Base-by-base conservation (phyloP, 2,888 invertebrate species). In the Heliconius charithonia region DNA sequence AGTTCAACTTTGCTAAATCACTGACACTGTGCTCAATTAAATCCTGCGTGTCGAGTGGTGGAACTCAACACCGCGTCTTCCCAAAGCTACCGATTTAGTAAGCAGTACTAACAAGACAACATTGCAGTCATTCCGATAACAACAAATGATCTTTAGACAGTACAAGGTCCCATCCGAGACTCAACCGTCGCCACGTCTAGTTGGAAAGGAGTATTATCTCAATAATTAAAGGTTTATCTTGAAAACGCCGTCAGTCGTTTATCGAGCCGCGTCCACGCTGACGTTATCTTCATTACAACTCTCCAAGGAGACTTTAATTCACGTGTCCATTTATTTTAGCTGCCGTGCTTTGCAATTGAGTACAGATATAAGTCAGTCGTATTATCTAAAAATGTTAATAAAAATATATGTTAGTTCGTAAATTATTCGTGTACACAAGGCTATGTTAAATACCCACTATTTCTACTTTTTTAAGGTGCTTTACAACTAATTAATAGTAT, bases 201-300 rank as follows among this genome's bases (percentile, higher is more conserved):
- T 67, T 73, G 59, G 66, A 78, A 78, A 78, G 72, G 73, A 83
- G 73, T 83, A 88, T 89, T 92, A 93, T 93, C 93, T 89, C 82
- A 87, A 91, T 92, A 93, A 93, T 94, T 93, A 93, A 93, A 90
- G 88, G 83, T 86, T 93, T 93, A 93, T 93, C 92, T 86, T 83
- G 77, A 82, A 91, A 91, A 88, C 87, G 91, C 90, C 93, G 93
- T 93, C 94, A 94, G 87, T 86, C 87, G 85, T 89, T 93, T 93
- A 94, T 94, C 93, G 87, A 83, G 77, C 80, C 76, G 87, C 90
- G 92, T 93, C 93, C 89, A 87, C 87, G 85, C 87, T 83, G 83
- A 82, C 88, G 90, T 92, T 93, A 94, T 93, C 94, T 94, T 93
- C 93, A 93, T 93, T 94, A 93, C 90, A 87, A 89, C 87, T 91